A percentile compares a stretch with the other conserved stretches of the same genome.
These are phyloP conservation scores for Diadumene lineata DNA, from an alignment of 92 coral and sea anemone genomes.

Conservation along the genomic window DNA sequence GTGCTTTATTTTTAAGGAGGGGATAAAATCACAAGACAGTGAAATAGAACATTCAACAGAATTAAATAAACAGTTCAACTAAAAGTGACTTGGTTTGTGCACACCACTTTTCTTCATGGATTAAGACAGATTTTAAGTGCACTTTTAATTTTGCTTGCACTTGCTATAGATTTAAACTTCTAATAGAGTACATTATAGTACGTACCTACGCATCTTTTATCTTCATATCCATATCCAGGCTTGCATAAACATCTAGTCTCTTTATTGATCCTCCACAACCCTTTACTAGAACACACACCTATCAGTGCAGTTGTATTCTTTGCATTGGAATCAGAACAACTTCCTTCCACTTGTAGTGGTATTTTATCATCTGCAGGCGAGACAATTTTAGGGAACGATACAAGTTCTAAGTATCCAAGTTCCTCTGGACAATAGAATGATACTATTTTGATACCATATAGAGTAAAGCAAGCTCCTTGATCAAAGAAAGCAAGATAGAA, in stretches of 20 bases:
- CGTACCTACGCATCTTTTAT: constrained; percentile 15
- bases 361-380: constrained; percentile 49
- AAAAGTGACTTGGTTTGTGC: no score
- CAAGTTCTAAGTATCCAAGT: constrained; percentile 26
- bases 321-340: constrained; percentile 59
- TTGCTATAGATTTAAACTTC: no score
- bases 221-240: constrained; percentile 62
- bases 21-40: no score
- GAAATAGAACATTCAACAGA: no score
- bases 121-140: neutral
- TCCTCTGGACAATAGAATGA: constrained; percentile 59
- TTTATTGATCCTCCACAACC: constrained; percentile 64
- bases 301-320: constrained; percentile 29
- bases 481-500: constrained; percentile 65
- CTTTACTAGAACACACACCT: constrained; percentile 66
- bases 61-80: no score
- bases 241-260: constrained; percentile 62
- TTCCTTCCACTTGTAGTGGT: constrained; percentile 39
- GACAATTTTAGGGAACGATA: constrained; percentile 54
- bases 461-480: constrained; percentile 61
- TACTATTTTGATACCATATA: constrained; percentile 41
- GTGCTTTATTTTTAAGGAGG: no score
- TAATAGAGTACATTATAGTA: no score
- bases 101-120: no score
- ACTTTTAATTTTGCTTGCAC: neutral